Evolutionary conservation across 2,797 vertebrate species (phyloP).

Genomic region (Hipposideros larvatus): DNA sequence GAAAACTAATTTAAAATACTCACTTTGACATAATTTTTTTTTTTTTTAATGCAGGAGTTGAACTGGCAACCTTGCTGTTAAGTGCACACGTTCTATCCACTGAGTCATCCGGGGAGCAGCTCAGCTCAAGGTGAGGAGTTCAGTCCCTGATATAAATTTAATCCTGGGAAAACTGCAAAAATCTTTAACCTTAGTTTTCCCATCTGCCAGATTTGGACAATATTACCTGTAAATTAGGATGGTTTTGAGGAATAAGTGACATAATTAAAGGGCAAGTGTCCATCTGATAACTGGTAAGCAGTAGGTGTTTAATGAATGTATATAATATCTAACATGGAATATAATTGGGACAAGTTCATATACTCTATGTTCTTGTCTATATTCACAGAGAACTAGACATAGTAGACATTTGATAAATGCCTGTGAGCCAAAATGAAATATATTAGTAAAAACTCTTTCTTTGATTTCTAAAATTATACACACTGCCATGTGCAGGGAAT

Average conservation of each 20-base stretch:
- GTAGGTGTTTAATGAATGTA: background rate
- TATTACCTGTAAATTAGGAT: background rate
- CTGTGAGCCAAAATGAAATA: slow-evolving; percentile 17
- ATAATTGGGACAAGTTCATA: background rate
- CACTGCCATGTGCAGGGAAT: background rate
- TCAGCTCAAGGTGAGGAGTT: too few relatives aligned
- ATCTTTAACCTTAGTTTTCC: background rate
- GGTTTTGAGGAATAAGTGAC: background rate
- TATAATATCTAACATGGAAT: background rate
- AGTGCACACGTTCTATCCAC: too few relatives aligned
- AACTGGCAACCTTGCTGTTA: too few relatives aligned
- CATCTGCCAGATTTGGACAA: background rate
- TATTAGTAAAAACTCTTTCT: slow-evolving; percentile 7
- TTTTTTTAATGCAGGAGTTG: too few relatives aligned
- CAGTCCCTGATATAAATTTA: background rate
- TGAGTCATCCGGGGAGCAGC: too few relatives aligned
- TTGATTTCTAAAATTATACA: background rate
- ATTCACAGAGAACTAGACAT: background rate
- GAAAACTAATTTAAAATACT: slow-evolving; percentile 40
- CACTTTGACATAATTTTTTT: background rate
- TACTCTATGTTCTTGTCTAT: background rate
- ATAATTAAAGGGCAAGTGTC: background rate
- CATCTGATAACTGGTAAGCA: background rate
- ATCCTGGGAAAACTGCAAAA: slow-evolving; percentile 36
- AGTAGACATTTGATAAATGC: background rate